Evolutionary conservation across 1,140 invertebrate genomes (phyloP).

Genomic region (Heliconius hewitsoni): DNA sequence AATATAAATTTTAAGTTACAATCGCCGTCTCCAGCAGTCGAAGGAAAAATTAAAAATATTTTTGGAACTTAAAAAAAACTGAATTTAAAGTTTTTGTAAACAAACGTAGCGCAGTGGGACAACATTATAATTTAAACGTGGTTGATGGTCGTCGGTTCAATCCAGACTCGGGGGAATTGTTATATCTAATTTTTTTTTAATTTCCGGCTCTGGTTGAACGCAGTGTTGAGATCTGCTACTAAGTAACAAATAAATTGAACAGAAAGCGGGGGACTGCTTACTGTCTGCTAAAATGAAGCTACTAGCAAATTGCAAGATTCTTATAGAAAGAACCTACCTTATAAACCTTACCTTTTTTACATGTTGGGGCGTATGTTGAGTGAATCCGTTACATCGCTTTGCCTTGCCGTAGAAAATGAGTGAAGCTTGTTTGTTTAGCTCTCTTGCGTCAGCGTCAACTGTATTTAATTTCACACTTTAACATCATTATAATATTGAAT

Average conservation of each 20-base stretch:
- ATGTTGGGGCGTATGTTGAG: not conserved
- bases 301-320: not conserved
- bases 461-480: slow-evolving; percentile 1
- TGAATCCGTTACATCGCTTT: not conserved
- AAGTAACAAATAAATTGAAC: too few relatives aligned
- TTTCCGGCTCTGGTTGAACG: too few relatives aligned
- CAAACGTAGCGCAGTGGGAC: too few relatives aligned
- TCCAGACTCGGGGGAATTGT: too few relatives aligned
- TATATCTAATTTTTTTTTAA: too few relatives aligned
- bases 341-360: not conserved
- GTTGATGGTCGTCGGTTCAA: too few relatives aligned
- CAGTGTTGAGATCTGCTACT: too few relatives aligned
- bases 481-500: not conserved
- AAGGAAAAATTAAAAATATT: not conserved
- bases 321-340: not conserved
- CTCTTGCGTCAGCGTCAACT: not conserved
- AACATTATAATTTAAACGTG: too few relatives aligned
- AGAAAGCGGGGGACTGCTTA: too few relatives aligned
- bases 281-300: not conserved
- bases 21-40: not conserved
- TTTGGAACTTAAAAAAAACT: not conserved
- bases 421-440: not conserved
- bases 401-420: not conserved
- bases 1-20: slow-evolving; percentile 10
- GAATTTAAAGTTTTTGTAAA: too few relatives aligned